Base-by-base conservation (phyloP, 2,113 vertebrate genomes). In the Psilopsiagon aurifrons region DNA sequence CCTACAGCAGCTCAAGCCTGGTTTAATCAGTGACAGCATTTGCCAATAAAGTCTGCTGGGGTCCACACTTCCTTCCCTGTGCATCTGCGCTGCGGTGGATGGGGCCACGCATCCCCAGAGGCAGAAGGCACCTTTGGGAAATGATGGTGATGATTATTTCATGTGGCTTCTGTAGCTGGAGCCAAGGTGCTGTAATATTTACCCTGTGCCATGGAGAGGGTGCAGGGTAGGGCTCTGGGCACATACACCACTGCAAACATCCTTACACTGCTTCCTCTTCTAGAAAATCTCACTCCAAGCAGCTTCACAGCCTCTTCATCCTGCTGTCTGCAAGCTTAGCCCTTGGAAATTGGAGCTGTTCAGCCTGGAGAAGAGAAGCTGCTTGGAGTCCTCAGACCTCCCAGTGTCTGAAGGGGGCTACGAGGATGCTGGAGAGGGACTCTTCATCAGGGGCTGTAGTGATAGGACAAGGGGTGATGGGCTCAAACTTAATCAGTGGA, bases 1-100 rank as follows among this genome's bases (percentile, higher is more conserved):
- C 94, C 88, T 98, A 70, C 92, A 62, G 96, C 97, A 96, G 97
- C 97, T 97, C 94, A 77, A 97, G 96, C 95, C 95, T 85, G 95
- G 90, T 98, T 96, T 95, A 94, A 97, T 97, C 97, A 96, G 92
- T 25, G 67, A 81, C 88, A 89, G 92, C 59, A 31, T 94, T 96
- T 76, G 79, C 88, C 81, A 86, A 83, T 83, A 91, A 86, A 95
- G 80, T 76, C 97, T 91, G 73, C 66, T 59, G 86, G 86, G 85
- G 74, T 94, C 85, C 7, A 2, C 37, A 14, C 88, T 75, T 86
- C 67, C 54, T 91, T 64, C 78, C 46, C 11, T 59, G 2, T 39
- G 55, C 28, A 27, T 68, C 84, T 54, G 51, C 28, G 3, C 69
- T 0, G 11, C 85, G 66, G 74, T 63, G 80, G 90, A 66, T 60